These are phyloP conservation scores for Portunus trituberculatus DNA, from an alignment of 1,140 invertebrate species.

Conservation along the genomic window DNA sequence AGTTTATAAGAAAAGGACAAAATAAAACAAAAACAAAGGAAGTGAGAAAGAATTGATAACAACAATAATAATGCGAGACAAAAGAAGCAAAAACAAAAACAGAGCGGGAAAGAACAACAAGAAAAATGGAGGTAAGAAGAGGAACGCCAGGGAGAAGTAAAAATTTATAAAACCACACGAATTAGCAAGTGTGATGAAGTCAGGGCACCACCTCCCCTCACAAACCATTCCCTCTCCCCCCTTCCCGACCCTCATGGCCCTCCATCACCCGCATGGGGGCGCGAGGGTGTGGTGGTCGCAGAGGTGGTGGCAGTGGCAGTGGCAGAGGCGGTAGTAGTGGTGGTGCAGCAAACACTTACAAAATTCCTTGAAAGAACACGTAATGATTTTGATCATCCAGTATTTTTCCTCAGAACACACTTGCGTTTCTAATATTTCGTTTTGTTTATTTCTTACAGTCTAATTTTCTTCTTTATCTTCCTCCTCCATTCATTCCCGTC, in stretches of 20 bases:
- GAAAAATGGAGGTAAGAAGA: not conserved
- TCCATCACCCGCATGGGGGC: slow-evolving; percentile 7
- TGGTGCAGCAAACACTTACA: not conserved
- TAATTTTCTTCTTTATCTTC: not conserved
- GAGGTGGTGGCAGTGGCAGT: not conserved
- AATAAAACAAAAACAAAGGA: not conserved
- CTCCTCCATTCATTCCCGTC: not conserved
- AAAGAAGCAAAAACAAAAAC: too few species aligned
- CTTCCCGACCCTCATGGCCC: not conserved
- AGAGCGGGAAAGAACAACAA: not conserved
- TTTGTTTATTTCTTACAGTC: not conserved
- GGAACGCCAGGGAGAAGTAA: not conserved
- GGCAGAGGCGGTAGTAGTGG: not conserved
- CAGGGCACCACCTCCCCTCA: not conserved
- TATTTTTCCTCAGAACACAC: not conserved
- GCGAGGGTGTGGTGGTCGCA: not conserved
- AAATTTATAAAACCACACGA: not conserved
- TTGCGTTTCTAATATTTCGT: not conserved
- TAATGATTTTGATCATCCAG: not conserved
- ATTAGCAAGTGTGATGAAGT: slow-evolving; percentile 30
- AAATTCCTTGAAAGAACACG: not conserved
- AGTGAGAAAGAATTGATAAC: not conserved
- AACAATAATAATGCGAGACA: too few species aligned
- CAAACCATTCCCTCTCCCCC: too few species aligned
- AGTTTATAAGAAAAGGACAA: not conserved